Evolutionary conservation across 2,113 vertebrate species (phyloP).

Genomic region (Neoarius graeffei): DNA sequence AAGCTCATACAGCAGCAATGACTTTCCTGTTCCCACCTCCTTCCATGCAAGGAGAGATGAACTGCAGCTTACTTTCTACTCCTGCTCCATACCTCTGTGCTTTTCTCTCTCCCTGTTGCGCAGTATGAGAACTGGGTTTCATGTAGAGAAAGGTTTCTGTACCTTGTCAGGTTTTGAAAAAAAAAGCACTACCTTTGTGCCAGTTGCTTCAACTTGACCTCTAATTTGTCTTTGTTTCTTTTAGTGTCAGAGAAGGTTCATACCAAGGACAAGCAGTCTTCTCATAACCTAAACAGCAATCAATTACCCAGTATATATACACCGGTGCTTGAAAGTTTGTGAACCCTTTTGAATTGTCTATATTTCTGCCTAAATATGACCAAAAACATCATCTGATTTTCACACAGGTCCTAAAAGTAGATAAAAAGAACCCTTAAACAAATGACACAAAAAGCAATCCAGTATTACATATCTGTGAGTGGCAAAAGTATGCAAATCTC

Average conservation of each 20-base stretch:
- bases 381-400: too few relatives aligned
- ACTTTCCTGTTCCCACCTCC: slow-evolving; percentile 34
- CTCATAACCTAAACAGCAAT: neutral
- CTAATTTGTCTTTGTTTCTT: neutral
- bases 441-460: too few relatives aligned
- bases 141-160: slow-evolving; percentile 24
- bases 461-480: too few relatives aligned
- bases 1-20: slow-evolving; percentile 42
- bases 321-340: too few relatives aligned
- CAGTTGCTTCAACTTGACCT: slow-evolving; percentile 7
- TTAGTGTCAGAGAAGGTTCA: neutral
- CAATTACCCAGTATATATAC: too few relatives aligned
- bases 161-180: slow-evolving; percentile 6
- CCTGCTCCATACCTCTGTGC: slow-evolving; percentile 3
- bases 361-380: too few relatives aligned
- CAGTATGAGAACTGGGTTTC: slow-evolving; percentile 26
- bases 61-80: neutral
- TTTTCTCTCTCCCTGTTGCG: slow-evolving; percentile 7
- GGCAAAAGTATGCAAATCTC: too few relatives aligned
- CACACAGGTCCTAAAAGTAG: neutral
- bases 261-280: neutral
- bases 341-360: too few relatives aligned
- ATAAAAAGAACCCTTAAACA: too few relatives aligned
- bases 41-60: slow-evolving; percentile 4
- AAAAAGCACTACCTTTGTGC: slow-evolving; percentile 28